phyloP scores from a whole-genome alignment of 1,140 invertebrate genomes.

The Rhagoletis pomonella region DNA sequence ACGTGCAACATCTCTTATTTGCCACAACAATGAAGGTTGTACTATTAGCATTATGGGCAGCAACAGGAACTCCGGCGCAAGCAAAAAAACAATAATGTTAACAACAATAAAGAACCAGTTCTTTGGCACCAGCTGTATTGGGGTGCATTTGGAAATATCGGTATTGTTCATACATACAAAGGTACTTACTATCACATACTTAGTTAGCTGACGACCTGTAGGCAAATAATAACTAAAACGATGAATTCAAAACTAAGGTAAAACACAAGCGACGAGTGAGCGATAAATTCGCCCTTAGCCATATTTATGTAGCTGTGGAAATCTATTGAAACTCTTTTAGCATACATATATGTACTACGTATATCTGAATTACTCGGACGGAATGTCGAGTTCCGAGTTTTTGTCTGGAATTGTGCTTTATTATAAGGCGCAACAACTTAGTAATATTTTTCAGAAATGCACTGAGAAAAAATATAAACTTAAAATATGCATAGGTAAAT shows the following conservation, averaged over 20 bases:
- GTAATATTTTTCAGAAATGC: too few relatives aligned
- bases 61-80: slow-evolving; percentile 8
- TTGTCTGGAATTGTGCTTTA: too few relatives aligned
- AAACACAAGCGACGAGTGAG: neutral
- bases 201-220: neutral
- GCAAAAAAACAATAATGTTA: neutral
- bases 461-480: too few relatives aligned
- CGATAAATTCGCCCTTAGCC: too few relatives aligned
- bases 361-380: too few relatives aligned
- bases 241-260: neutral
- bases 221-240: neutral
- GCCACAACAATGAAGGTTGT: neutral
- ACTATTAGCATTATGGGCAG: slow-evolving; percentile 13
- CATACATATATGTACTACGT: too few relatives aligned
- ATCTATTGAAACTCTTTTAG: too few relatives aligned
- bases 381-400: too few relatives aligned
- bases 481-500: too few relatives aligned
- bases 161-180: neutral
- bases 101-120: neutral
- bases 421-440: too few relatives aligned
- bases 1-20: neutral
- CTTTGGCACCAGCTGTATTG: neutral
- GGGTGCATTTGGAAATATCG: neutral
- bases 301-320: too few relatives aligned
- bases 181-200: too few relatives aligned